Conservation (phyloP, 2,797 vertebrate genomes). For the Sebastes iracundus region DNA sequence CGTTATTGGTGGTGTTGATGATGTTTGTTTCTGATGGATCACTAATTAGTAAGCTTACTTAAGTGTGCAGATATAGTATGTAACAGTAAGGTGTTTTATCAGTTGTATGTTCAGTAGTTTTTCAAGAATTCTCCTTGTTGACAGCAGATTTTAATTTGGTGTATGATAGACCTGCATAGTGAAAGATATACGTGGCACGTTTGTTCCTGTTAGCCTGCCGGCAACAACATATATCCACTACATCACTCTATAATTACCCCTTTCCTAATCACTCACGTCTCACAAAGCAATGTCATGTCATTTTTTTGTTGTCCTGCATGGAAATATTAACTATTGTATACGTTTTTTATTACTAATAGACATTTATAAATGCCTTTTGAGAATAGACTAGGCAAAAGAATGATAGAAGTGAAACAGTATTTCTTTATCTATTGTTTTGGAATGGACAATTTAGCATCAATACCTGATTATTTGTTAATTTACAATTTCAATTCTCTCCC, state of each 20-base stretch:
- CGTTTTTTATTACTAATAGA: neutral
- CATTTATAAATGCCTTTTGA: neutral
- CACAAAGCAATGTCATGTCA: neutral
- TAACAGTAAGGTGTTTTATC: neutral
- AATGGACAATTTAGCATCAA: neutral
- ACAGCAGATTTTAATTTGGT: neutral
- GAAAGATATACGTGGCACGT: neutral
- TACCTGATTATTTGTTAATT: neutral
- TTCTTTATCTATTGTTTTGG: neutral
- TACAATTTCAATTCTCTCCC: neutral
- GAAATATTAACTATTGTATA: neutral
- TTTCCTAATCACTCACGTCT: neutral
- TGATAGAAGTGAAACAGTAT: neutral
- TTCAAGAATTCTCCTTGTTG: neutral
- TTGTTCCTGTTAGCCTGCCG: neutral
- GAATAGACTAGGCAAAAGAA: neutral
- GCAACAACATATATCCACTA: neutral
- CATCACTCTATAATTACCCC: neutral
- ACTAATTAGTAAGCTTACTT: neutral
- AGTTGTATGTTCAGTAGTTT: neutral
- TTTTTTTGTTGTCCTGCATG: neutral
- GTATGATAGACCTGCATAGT: neutral
- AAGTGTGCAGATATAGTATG: no score
- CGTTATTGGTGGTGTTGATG: neutral
- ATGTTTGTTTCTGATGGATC: neutral